Conservation (phyloP, 1,140 invertebrate genomes). For the Bombus soroeensis region DNA sequence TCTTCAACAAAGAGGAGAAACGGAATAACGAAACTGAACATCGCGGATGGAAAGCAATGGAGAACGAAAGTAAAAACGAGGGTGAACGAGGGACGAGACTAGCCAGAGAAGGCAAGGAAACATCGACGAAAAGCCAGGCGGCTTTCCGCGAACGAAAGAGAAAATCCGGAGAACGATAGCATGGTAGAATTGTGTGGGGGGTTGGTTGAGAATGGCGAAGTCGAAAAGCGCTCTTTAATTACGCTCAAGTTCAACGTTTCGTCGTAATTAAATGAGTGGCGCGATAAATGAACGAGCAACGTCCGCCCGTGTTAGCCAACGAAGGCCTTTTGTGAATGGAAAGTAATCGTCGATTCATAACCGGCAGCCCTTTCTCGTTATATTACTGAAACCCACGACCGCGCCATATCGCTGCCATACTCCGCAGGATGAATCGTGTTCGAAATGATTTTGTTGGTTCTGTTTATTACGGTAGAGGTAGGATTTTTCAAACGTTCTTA, state of each 20-base stretch:
- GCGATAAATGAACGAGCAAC: slow-evolving; percentile 63
- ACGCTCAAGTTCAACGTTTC: slow-evolving; percentile 66
- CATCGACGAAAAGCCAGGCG: not conserved
- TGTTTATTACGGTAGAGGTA: no score
- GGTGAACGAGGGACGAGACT: no score
- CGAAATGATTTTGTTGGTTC: not conserved
- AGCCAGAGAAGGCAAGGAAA: not conserved
- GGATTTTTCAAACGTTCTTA: no score
- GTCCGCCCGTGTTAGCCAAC: slow-evolving; percentile 32
- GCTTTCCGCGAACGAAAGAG: not conserved
- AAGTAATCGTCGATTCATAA: slow-evolving; percentile 61
- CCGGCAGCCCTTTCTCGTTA: slow-evolving; percentile 10
- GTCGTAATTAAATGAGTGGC: slow-evolving; percentile 59
- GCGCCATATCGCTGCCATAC: not conserved
- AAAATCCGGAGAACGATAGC: slow-evolving; percentile 20
- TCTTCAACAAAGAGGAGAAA: not conserved
- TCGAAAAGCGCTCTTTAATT: slow-evolving; percentile 61
- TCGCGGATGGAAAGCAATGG: not conserved
- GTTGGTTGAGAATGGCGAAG: not conserved
- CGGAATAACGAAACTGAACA: not conserved
- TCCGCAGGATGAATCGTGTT: not conserved
- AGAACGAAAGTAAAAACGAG: not conserved
- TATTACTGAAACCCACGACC: not conserved
- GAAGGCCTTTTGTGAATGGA: slow-evolving; percentile 57
- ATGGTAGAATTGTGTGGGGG: not conserved